Evolutionary conservation across 2,113 vertebrate species (phyloP).

Genomic region (Corythornis madagascariensis): DNA sequence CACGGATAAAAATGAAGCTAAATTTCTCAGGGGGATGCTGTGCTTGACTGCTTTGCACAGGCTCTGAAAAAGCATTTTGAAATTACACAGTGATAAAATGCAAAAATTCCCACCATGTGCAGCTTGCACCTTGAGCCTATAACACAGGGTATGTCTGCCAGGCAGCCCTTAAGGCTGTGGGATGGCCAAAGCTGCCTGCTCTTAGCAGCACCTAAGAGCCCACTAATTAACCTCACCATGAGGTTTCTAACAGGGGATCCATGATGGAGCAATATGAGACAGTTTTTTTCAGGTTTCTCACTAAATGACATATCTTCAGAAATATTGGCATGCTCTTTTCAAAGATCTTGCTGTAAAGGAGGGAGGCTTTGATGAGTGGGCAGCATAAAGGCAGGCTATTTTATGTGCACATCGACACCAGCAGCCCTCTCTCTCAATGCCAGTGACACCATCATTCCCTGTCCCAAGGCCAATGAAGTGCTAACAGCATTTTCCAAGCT

Average conservation of each 20-base stretch:
- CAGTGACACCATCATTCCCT: neutral
- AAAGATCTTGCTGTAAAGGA: neutral
- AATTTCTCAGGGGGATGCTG: neutral
- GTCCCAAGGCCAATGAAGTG: accelerated
- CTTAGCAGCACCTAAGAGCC: neutral
- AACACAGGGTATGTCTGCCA: neutral
- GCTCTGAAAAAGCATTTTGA: neutral
- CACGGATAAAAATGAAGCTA: neutral
- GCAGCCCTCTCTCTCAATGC: neutral
- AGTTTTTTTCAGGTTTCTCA: neutral
- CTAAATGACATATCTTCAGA: neutral
- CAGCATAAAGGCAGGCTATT: neutral
- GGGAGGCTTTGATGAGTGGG: neutral
- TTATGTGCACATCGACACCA: neutral
- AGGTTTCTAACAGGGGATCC: neutral
- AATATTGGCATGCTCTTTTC: neutral
- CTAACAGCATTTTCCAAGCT: neutral
- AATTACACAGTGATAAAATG: neutral
- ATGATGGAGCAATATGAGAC: neutral
- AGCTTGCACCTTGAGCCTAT: neutral
- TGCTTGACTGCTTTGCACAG: neutral
- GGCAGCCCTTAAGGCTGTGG: neutral
- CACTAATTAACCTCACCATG: neutral
- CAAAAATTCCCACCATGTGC: neutral
- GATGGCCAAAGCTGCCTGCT: neutral